These are phyloP conservation scores for Aphrophora alni DNA, from an alignment of 2,888 invertebrate genomes.

Conservation along the genomic window DNA sequence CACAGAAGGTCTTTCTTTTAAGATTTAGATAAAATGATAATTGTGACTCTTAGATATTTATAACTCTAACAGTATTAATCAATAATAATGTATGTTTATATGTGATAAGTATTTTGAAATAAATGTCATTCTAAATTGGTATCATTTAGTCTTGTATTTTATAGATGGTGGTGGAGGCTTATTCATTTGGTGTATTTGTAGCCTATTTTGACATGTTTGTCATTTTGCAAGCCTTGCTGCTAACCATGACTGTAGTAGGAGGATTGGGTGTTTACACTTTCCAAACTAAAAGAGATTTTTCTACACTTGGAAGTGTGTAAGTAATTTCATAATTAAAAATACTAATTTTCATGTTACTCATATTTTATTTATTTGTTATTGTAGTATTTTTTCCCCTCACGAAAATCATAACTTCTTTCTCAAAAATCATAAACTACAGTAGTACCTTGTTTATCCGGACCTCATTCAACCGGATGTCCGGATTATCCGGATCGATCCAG, in stretches of 20 bases:
- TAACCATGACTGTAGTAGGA: slow-evolving; percentile 77
- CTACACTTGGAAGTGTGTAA: slow-evolving; percentile 77
- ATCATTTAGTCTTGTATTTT: slow-evolving; percentile 34
- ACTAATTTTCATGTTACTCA: slow-evolving; percentile 15
- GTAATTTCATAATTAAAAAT: slow-evolving; percentile 52
- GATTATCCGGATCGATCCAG: too few relatives aligned
- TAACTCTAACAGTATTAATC: neutral
- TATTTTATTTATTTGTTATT: too few relatives aligned
- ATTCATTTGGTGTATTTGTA: slow-evolving; percentile 78
- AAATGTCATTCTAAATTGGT: neutral
- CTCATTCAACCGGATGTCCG: too few relatives aligned
- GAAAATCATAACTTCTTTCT: too few relatives aligned
- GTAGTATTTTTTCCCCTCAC: too few relatives aligned
- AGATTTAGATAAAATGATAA: too few relatives aligned
- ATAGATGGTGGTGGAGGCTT: slow-evolving; percentile 80
- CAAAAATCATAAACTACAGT: too few relatives aligned
- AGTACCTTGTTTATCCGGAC: too few relatives aligned
- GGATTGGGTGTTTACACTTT: slow-evolving; percentile 83
- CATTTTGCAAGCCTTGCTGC: slow-evolving; percentile 78
- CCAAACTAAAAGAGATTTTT: slow-evolving; percentile 85
- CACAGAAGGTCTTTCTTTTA: too few relatives aligned
- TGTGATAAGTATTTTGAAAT: neutral
- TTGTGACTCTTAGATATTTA: too few relatives aligned
- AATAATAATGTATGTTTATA: too few relatives aligned
- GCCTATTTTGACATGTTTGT: slow-evolving; percentile 77